phyloP scores from a whole-genome alignment of 1,140 invertebrate species.

The Danaus plexippus region DNA sequence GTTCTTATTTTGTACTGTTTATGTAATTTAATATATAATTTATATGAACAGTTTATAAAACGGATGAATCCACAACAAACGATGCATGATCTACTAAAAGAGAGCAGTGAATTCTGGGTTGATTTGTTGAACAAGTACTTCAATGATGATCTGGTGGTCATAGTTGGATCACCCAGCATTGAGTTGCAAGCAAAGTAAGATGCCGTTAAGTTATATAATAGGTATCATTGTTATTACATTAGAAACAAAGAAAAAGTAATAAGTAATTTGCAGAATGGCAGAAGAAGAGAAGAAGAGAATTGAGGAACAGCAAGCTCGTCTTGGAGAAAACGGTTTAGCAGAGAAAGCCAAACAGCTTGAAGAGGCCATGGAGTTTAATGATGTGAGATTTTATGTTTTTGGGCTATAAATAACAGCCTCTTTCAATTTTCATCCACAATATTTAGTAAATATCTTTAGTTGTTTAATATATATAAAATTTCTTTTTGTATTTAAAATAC shows the following conservation, averaged over 20 bases:
- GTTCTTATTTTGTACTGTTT: not conserved
- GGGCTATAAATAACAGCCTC: too few species aligned
- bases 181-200: constrained; percentile 52
- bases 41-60: constrained; percentile 75
- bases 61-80: constrained; percentile 81
- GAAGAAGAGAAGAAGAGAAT: constrained; percentile 79
- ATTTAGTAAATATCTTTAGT: too few species aligned
- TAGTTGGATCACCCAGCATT: constrained; percentile 59
- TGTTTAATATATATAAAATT: too few species aligned
- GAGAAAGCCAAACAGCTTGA: constrained; percentile 75
- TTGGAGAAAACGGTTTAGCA: constrained; percentile 80
- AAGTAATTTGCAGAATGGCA: constrained; percentile 61
- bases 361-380: constrained; percentile 82
- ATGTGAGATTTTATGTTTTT: constrained; percentile 66
- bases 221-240: not conserved
- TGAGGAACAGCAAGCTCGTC: constrained; percentile 73
- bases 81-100: constrained; percentile 75
- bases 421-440: too few species aligned
- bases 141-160: constrained; percentile 69
- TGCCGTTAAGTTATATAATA: not conserved
- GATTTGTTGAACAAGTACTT: constrained; percentile 81
- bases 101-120: constrained; percentile 81
- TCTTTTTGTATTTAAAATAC: too few species aligned
- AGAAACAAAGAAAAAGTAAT: not conserved
- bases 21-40: constrained; percentile 14